phyloP scores from a whole-genome alignment of 2,888 invertebrate species.

The Campoplex nolae region DNA sequence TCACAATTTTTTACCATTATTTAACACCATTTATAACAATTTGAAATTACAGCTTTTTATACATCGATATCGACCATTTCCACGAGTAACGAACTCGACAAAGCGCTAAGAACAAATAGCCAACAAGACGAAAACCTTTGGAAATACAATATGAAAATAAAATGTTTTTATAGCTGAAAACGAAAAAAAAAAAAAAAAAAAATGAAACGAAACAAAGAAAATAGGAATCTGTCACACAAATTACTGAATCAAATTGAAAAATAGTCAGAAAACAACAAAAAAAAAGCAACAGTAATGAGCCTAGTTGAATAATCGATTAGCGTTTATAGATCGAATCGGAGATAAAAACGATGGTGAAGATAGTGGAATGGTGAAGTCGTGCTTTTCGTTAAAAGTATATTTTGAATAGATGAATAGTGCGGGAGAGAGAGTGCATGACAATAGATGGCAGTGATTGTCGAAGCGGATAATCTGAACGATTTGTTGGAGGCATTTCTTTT shows the following conservation, averaged over 20 bases:
- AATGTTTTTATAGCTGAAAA: background rate
- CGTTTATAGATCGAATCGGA: background rate
- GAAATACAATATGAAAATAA: background rate
- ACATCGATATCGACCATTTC: background rate
- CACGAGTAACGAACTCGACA: background rate
- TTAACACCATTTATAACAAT: background rate
- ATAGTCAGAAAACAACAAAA: background rate
- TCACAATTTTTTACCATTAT: background rate
- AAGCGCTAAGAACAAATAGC: no score
- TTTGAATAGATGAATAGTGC: slow-evolving; percentile 37
- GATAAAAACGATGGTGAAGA: background rate
- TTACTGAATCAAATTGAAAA: background rate
- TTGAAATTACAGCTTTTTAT: background rate
- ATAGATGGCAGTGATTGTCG: slow-evolving; percentile 34
- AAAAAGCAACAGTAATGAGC: background rate
- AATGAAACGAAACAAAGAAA: background rate
- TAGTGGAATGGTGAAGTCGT: background rate
- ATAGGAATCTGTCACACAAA: background rate
- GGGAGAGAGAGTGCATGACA: slow-evolving; percentile 13
- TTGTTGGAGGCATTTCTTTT: slow-evolving; percentile 64
- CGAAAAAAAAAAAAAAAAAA: background rate
- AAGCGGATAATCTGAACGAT: slow-evolving; percentile 64
- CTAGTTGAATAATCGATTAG: background rate
- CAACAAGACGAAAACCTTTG: background rate
- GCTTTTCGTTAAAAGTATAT: slow-evolving; percentile 22